Percentiles rank a stretch among this genome's conserved stretches.
phyloP scores from a whole-genome alignment of 2,113 vertebrate species.

The Corythaeola cristata region DNA sequence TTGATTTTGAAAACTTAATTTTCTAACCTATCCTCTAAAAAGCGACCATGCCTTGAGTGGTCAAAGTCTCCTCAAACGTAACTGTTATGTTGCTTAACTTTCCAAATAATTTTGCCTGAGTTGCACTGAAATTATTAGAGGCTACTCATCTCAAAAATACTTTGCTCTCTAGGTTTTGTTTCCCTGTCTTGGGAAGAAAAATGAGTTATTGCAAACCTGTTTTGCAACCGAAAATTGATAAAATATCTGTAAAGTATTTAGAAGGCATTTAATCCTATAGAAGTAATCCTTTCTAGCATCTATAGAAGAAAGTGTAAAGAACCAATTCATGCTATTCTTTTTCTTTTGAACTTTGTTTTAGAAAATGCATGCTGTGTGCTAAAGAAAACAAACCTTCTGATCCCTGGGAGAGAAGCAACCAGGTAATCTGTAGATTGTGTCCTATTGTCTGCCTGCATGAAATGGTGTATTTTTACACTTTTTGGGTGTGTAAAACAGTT shows the following conservation, averaged over 20 bases:
- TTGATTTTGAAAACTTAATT: neutral
- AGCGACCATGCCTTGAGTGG: neutral
- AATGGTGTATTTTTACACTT: neutral
- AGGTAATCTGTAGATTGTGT: slow-evolving; percentile 56
- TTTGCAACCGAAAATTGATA: neutral
- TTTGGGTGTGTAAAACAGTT: neutral
- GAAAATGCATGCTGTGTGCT: slow-evolving; percentile 73
- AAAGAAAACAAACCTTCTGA: slow-evolving; percentile 65
- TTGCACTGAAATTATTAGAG: neutral
- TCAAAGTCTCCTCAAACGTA: neutral
- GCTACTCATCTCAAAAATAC: neutral
- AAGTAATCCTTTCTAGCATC: neutral
- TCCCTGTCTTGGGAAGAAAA: neutral
- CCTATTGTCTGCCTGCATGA: neutral
- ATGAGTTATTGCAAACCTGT: neutral
- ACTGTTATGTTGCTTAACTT: neutral
- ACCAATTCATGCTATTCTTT: neutral
- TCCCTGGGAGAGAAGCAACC: slow-evolving; percentile 73
- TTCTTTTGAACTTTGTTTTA: slow-evolving; percentile 39
- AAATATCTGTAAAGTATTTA: neutral
- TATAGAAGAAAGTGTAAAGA: neutral
- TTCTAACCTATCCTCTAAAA: neutral
- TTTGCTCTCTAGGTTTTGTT: neutral
- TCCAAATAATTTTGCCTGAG: neutral
- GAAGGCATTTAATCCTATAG: neutral